Evolutionary conservation across 1,140 invertebrate genomes (phyloP), one percentile per base, ranked within the genome.

Genomic region (Drosophila bocqueti): DNA sequence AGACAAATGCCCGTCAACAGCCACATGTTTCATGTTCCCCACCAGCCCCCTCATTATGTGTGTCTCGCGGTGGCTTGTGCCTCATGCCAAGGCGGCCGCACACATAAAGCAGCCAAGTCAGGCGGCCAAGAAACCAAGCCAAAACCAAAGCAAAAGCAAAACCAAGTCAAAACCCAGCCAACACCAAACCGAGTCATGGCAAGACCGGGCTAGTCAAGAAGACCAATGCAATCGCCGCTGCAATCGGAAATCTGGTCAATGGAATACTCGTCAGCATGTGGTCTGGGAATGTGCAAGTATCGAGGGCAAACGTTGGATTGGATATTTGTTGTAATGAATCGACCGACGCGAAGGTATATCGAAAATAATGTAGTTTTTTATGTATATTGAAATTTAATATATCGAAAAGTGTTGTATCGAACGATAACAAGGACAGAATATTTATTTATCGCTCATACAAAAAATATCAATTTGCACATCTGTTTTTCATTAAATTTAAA

Each of bases 1-100:
- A 73, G 81, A 84, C 81, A 84, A 84, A 84, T 84, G 73, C 59
- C 64, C 79, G 81, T 81, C 81, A 83, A 55, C 13, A 15, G 24
- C 55, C 55, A 40, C 54, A 40, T 57, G 15, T 40, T 40, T 55
- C 9, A 52, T 21, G 49, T 52, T 8, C 26, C 49, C 24, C 24
- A 24, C 16, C 16, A 31, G 10, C 49, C 24, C 8, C 8, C 24
- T 24, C 16, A 5, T 13, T 10, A 26, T 26, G 13, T 24, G 3
- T 49, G 46, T 13, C n/a, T 36, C 4, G 11, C 36, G 52, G 52
- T 54, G 52, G 52, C 52, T 40, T 57, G 54, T 57, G 43, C 72
- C 47, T 34, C 59, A 66, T 63, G 79, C 73, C 79, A 81, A 81
- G 60, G 55, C 78, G 64, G 31, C 2, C 18, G 13, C 10, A 55